Evolutionary conservation across 1,140 invertebrate species (phyloP).

Genomic region (Ridgeia piscesae): DNA sequence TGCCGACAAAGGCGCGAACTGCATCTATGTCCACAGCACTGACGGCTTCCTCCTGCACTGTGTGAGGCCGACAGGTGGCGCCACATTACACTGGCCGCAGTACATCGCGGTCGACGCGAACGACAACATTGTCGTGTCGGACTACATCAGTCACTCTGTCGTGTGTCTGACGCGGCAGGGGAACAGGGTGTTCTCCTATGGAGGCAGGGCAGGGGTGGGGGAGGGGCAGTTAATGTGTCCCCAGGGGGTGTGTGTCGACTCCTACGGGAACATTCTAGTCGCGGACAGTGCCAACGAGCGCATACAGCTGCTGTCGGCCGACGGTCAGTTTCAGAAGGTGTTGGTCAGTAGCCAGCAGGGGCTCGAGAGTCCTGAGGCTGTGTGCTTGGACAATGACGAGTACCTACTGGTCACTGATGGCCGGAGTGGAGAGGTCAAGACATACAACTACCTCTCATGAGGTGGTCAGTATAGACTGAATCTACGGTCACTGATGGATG

Average conservation of each 20-base stretch:
- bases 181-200: neutral
- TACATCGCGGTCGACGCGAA: conserved; percentile 10
- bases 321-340: neutral
- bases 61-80: neutral
- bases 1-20: conserved; percentile 10
- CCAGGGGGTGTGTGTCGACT: neutral
- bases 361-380: neutral
- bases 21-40: conserved; percentile 15
- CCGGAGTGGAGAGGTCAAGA: neutral
- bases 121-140: neutral
- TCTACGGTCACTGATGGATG: no score
- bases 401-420: neutral
- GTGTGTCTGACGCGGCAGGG: conserved; percentile 7
- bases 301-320: neutral
- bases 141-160: conserved; percentile 3
- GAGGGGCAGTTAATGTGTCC: neutral
- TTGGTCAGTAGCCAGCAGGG: neutral
- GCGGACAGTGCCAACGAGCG: neutral
- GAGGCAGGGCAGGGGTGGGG: neutral
- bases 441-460: neutral
- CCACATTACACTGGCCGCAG: conserved; percentile 10
- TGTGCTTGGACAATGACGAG: neutral
- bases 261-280: conserved; percentile 11
- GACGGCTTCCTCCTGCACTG: neutral
- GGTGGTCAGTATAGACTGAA: no score